Evolutionary conservation across 2,888 invertebrate species (phyloP).

Genomic region (Sipha maydis): DNA sequence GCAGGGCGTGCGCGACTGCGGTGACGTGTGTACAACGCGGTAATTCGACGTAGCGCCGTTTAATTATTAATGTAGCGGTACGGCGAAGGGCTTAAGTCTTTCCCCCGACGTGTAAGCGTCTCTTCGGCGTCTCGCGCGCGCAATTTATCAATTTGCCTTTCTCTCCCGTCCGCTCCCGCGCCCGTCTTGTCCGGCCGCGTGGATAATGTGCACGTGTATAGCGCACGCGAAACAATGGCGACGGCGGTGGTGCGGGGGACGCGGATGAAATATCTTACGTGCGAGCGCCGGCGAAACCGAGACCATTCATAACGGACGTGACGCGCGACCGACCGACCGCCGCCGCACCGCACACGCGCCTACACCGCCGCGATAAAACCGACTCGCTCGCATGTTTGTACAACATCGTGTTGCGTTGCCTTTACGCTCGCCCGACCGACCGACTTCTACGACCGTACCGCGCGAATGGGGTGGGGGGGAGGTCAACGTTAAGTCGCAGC

Average conservation of each 20-base stretch:
- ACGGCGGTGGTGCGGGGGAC: not conserved
- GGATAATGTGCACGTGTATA: not conserved
- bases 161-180: not conserved
- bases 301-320: constrained; percentile 54
- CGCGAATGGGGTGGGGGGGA: too few species aligned
- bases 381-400: not conserved
- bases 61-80: constrained; percentile 51
- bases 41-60: constrained; percentile 55
- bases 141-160: constrained; percentile 50
- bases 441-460: too few species aligned
- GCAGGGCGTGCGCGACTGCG: too few species aligned
- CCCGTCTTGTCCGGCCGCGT: not conserved
- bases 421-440: too few species aligned
- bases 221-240: not conserved
- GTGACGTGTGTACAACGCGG: constrained; percentile 18
- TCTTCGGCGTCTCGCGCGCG: not conserved
- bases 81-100: constrained; percentile 29
- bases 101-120: not conserved
- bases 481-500: too few species aligned
- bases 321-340: not conserved
- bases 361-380: constrained; percentile 1
- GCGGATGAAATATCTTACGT: constrained; percentile 48
- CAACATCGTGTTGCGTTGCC: too few species aligned
- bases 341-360: not conserved
- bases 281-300: constrained; percentile 30